Evolutionary conservation across 2,888 invertebrate genomes (phyloP), one percentile per base, ranked within the genome.

Genomic region (Agonum fuliginosum): DNA sequence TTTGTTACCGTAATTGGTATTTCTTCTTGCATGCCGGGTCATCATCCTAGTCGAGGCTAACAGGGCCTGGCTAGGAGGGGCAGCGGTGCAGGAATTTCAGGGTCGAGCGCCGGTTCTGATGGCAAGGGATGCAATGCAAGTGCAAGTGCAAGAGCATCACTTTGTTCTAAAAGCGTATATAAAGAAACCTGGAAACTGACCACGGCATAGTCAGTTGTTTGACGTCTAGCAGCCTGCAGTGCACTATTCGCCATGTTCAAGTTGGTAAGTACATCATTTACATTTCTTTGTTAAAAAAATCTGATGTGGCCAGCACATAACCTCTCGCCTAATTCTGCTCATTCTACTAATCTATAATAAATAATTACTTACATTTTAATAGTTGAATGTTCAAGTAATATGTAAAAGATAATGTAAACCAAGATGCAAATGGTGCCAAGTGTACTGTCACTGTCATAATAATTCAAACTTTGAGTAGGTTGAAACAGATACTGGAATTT

Each of bases 81-180:
- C 54, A 24, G 46, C 14, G 54, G 54, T 12, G 17, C 14, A 62
- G 4, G 62, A 62, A 27, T 24, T 14, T 70, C 70, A 70, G 46
- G 70, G 70, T 46, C 70, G 70, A 17, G 17, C 24, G 30, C 65
- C 41, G 37, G 67, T 19, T 37, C 37, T 41, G 24, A 10, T 24
- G 3, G 41, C 41, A 67, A 37, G 67, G 67, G 67, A 70, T 70
- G 70, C 24, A 51, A 51, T 37, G 17, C 70, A 70, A 70, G 70
- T 70, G 46, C 51, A 34, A 54, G 72, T 34, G 37, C 58, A 72
- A 48, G 58, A 14, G 8, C 48, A 67, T 20, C 14, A 75, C 75
- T 75, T 75, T 75, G 75, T 75, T 75, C 67, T 51, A 34, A 8
- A 48, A 2, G 17, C 12, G 67, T 75, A 75, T 75, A 75, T 43